phyloP scores from a whole-genome alignment of 2,113 vertebrate species.

The Chaenocephalus aceratus region DNA sequence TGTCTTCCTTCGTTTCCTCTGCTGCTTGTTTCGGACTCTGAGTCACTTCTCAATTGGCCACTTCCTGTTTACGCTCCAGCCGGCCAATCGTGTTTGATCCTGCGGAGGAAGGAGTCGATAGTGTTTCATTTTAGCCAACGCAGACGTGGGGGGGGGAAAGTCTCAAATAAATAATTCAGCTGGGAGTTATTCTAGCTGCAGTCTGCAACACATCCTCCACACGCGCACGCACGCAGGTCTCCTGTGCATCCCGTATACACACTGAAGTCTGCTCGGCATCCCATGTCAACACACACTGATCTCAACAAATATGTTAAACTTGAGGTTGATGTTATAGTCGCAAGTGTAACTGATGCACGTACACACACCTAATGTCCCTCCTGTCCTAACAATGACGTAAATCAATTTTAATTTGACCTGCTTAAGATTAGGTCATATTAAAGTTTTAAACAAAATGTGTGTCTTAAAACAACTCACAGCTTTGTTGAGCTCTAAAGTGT shows the following conservation, averaged over 20 bases:
- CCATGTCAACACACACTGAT: constrained; percentile 30
- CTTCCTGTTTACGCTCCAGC: constrained; percentile 72
- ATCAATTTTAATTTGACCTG: neutral
- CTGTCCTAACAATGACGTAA: too few relatives aligned
- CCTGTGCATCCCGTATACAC: constrained; percentile 38
- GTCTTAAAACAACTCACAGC: too few relatives aligned
- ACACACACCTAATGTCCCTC: neutral
- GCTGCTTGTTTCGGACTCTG: constrained; percentile 4
- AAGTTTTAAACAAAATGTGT: neutral
- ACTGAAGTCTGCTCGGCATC: constrained; percentile 57
- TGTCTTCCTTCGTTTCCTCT: neutral
- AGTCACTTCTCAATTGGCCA: constrained; percentile 54
- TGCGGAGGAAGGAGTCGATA: constrained; percentile 42
- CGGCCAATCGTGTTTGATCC: constrained; percentile 48
- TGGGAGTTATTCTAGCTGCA: constrained; percentile 48
- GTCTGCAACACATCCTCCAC: constrained; percentile 62
- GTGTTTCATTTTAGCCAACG: constrained; percentile 11
- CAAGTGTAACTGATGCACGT: neutral
- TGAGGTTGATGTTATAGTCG: neutral
- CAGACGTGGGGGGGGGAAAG: neutral
- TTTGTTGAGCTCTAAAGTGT: too few relatives aligned
- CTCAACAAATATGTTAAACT: neutral
- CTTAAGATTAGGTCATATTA: neutral
- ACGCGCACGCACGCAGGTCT: constrained; percentile 33
- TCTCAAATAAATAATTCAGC: constrained; percentile 43